Base-by-base conservation (phyloP, 2,113 vertebrate species). In the Diadophis punctatus region DNA sequence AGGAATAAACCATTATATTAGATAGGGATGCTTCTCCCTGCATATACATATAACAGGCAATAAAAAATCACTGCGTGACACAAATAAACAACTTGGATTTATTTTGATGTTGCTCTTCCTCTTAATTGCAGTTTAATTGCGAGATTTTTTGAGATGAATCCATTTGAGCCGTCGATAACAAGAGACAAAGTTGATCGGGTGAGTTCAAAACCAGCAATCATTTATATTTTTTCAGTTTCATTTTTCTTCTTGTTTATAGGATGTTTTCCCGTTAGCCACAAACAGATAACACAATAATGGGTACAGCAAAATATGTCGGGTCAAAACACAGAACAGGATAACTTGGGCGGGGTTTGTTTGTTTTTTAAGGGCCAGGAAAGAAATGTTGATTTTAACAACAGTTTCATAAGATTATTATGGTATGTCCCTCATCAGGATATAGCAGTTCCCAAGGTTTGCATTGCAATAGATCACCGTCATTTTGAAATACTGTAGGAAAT, bases 171-270 rank as follows among this genome's bases (percentile, higher is more conserved):
- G 0, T 99, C 98, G 99, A 98, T 97, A 49, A 98, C 98, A 0
- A 97, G 98, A 88, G 99, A 99, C 95, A 99, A 99, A 97, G 96
- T 99, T 3, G 98, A 99, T 34, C 97, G 98, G 97, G 99, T 99
- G 97, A 96, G 98, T 97, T 27, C 25, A n/a, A 14, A 8, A 52
- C 7, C 39, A 63, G 43, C 48, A 48, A 14, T 43, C 20, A 7
- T 39, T 9, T 9, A 3, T n/a, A 55, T 39, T 52, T 39, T 53
- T 68, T 80, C 4, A 22, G 20, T 55, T 86, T 86, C n/a, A 88
- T 23, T 30, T 74, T 10, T 27, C 16, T 85, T 56, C n/a, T 46
- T 46, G 52, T 25, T 43, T 9, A 55, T 30, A 46, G 39, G 5
- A 1, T 20, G 34, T 11, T 48, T 89, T 60, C 30, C 39, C 39